Conservation (phyloP, 2,797 vertebrate species). For the Iguana delicatissima region DNA sequence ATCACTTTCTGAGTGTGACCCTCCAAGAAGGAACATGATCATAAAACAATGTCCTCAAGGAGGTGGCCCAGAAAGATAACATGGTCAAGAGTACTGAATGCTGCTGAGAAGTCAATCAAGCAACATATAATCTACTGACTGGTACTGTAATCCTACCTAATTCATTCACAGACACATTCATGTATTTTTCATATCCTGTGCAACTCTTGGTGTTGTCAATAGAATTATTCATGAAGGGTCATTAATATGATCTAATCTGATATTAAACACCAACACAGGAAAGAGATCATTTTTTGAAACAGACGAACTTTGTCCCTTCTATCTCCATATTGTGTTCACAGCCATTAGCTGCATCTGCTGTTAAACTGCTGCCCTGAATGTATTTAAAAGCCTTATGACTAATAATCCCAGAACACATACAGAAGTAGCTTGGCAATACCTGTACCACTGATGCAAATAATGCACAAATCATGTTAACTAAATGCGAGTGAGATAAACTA, state of each 20-base stretch:
- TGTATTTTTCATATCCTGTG: not conserved
- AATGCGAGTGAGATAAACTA: not conserved
- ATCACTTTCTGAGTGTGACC: too few species aligned
- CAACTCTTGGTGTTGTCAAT: not conserved
- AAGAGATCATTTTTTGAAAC: not conserved
- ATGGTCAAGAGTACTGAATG: too few species aligned
- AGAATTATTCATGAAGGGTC: constrained; percentile 7
- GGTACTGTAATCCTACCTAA: not conserved
- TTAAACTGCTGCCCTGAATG: not conserved
- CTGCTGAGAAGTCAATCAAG: not conserved
- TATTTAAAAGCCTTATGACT: not conserved
- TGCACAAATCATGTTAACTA: not conserved
- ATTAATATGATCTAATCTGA: not conserved
- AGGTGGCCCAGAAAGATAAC: too few species aligned
- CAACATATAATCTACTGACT: not conserved
- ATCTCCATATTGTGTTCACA: not conserved
- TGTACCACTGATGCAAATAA: not conserved
- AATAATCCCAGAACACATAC: not conserved
- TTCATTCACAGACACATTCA: not conserved
- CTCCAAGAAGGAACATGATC: too few species aligned
- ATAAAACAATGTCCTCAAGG: too few species aligned
- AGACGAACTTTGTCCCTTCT: not conserved
- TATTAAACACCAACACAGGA: not conserved
- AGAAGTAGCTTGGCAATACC: not conserved
- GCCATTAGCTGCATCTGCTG: not conserved